These are phyloP conservation scores for Latrodectus elegans DNA, from an alignment of 2,888 invertebrate genomes.

Conservation along the genomic window DNA sequence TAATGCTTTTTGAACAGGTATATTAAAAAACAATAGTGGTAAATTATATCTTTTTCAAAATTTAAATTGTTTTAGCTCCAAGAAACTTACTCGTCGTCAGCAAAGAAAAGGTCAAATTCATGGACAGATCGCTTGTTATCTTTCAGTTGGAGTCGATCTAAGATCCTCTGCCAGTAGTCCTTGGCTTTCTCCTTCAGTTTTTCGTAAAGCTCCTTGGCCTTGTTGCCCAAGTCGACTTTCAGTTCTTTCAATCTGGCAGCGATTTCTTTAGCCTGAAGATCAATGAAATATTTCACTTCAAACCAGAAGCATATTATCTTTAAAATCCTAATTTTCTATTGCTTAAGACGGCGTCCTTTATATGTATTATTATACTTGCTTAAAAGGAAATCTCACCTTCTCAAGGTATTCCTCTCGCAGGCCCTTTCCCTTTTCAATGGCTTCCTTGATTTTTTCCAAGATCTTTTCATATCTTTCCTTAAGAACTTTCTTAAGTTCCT, in stretches of 20 bases:
- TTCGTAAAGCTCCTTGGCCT: conserved; percentile 30
- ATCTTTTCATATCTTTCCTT: conserved; percentile 32
- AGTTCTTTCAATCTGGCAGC: conserved; percentile 38
- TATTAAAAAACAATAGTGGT: too few species aligned
- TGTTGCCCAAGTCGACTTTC: conserved; percentile 19
- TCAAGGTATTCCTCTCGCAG: conserved; percentile 25
- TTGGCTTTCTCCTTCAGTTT: conserved; percentile 37
- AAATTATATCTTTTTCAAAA: too few species aligned
- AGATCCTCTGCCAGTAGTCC: conserved; percentile 50
- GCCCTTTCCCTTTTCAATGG: conserved; percentile 36
- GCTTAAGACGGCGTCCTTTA: background rate
- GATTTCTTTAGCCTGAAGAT: background rate
- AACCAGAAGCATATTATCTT: background rate
- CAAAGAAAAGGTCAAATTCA: background rate
- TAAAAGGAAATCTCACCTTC: conserved; percentile 14
- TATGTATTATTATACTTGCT: background rate
- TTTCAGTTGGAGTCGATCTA: conserved; percentile 18
- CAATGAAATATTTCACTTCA: background rate
- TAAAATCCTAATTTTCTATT: background rate
- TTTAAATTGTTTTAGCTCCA: too few species aligned
- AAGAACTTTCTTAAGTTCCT: conserved; percentile 33
- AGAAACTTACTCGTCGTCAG: too few species aligned
- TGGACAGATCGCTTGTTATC: background rate
- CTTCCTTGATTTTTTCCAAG: conserved; percentile 46
- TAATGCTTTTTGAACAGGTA: too few species aligned